Evolutionary conservation across 2,888 invertebrate genomes (phyloP), one percentile per base, ranked within the genome.

Genomic region (Campopleginae sp.): DNA sequence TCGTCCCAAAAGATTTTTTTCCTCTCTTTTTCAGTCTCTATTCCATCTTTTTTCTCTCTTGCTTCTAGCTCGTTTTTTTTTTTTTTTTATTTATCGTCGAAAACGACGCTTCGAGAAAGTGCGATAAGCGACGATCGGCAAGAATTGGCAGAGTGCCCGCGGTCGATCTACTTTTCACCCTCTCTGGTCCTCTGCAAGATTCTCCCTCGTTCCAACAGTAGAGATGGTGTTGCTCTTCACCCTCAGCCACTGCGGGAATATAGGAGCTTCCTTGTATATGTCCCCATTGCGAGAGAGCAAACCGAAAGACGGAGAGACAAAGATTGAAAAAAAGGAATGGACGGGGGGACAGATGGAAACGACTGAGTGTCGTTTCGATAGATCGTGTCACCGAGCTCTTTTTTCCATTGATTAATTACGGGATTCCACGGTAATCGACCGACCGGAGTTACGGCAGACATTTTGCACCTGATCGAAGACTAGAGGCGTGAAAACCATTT

Each of bases 101-200:
- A 80, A 82, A 72, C 61, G 76, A 80, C 61, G 68, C 27, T 77
- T 72, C 82, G 85, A 80, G 80, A 80, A 76, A 80, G 76, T 63
- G 82, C 85, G 85, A 85, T 85, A 85, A 85, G 82, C 82, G 80
- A 82, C 80, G 51, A 77, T 85, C 82, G 80, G 66, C 46, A 80
- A 82, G 76, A 85, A 85, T 85, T 85, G 85, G 85, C 85, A 85
- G 77, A 72, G 44, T 68, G 85, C 85, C 85, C 85, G 82, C 54
- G 82, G 66, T 82, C 85, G 80, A 72, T 80, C 76, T 51, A 80
- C 77, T 72, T 80, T 72, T 54, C 71, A 61, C 71, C 71, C 75
- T 68, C 38, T 72, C 42, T 42, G 75, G 42, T 27, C 51, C 38
- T 44, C 70, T 61, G 66, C 42, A 46, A 61, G 76, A 79, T 17